Conservation (phyloP, 2,113 vertebrate species). For the Urocitellus parryii region DNA sequence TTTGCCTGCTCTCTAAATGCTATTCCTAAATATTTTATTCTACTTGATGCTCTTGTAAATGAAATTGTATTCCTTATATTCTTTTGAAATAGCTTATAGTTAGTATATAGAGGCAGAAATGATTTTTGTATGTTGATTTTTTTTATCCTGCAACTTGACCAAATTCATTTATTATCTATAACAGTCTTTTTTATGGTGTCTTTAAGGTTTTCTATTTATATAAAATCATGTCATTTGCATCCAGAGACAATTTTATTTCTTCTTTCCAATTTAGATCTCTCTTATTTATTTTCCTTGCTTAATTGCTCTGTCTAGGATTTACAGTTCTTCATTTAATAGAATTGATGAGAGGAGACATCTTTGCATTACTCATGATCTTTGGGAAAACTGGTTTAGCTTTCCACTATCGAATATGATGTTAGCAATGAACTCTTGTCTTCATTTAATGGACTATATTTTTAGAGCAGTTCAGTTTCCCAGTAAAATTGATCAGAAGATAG, state of each 20-base stretch:
- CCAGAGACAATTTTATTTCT: background rate
- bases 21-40: background rate
- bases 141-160: background rate
- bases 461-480: background rate
- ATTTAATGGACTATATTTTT: background rate
- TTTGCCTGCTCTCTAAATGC: background rate
- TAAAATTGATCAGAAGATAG: background rate
- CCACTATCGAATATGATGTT: too few species aligned
- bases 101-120: background rate
- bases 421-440: too few species aligned
- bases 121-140: background rate
- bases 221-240: background rate
- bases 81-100: background rate
- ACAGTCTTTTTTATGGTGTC: background rate
- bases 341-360: too few species aligned
- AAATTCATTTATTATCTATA: too few species aligned
- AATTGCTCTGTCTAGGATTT: too few species aligned
- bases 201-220: background rate
- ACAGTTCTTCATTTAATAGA: too few species aligned
- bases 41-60: background rate
- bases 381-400: too few species aligned
- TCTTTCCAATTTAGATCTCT: background rate
- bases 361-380: too few species aligned
- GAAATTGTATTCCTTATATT: background rate
- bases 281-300: background rate